phyloP scores from a whole-genome alignment of 23 tunicate species.

The Oikopleura vanhoeffeni region DNA sequence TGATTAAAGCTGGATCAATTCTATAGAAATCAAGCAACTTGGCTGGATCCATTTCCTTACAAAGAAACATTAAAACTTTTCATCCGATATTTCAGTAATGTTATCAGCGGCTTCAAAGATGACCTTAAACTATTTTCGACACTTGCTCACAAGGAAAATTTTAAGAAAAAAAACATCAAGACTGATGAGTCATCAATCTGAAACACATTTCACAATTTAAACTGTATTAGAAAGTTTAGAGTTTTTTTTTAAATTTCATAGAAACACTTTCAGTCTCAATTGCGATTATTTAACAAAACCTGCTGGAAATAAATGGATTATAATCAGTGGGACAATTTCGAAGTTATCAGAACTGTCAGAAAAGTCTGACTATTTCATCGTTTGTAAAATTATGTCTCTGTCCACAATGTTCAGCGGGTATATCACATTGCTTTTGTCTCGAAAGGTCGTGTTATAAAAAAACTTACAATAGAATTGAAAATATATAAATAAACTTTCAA shows the following conservation, averaged over 20 bases:
- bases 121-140: background rate
- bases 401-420: background rate
- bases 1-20: background rate
- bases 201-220: no score
- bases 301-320: background rate
- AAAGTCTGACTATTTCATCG: no score
- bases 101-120: background rate
- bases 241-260: no score
- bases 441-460: no score
- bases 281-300: background rate
- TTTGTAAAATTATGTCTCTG: background rate
- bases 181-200: no score
- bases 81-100: background rate
- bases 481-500: no score
- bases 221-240: no score
- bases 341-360: no score
- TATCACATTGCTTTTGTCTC: background rate
- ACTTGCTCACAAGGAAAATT: background rate
- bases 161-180: no score
- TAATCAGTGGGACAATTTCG: background rate
- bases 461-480: no score
- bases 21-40: background rate
- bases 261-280: no score
- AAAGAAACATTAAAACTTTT: background rate
- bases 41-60: background rate